A percentile compares a stretch with the other conserved stretches of the same genome.
Evolutionary conservation across 1,140 invertebrate species (phyloP).

Genomic region (Formica selysi): DNA sequence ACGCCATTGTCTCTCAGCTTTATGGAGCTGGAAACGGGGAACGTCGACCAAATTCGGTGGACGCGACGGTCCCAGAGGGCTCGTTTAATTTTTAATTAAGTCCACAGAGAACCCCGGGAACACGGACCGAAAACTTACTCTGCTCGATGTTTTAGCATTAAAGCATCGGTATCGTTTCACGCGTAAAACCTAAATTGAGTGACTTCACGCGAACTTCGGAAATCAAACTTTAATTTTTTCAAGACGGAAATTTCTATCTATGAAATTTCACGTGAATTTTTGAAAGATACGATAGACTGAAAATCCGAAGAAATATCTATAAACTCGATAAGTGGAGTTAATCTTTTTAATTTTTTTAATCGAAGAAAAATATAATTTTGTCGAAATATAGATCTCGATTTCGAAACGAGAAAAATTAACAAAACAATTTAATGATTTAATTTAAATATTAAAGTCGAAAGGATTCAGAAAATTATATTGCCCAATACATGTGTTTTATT

Average conservation of each 20-base stretch:
- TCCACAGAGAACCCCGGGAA: constrained; percentile 41
- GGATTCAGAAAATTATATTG: background rate
- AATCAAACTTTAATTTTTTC: constrained; percentile 26
- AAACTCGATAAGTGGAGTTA: background rate
- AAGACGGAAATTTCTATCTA: background rate
- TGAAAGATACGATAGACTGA: background rate
- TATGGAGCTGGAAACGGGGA: constrained; percentile 57
- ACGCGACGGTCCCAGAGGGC: constrained; percentile 65
- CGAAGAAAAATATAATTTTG: constrained; percentile 12
- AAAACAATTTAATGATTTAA: background rate
- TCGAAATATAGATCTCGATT: background rate
- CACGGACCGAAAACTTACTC: constrained; percentile 59
- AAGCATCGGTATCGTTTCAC: constrained; percentile 53
- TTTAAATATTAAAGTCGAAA: background rate
- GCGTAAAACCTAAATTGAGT: constrained; percentile 40
- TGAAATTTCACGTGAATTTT: constrained; percentile 5
- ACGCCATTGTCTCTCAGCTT: constrained; percentile 63
- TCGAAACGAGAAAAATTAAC: background rate
- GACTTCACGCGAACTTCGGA: constrained; percentile 18
- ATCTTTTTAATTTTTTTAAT: background rate
- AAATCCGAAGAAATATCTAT: background rate
- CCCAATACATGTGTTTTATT: background rate
- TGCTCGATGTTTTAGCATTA: constrained; percentile 58
- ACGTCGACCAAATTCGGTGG: constrained; percentile 69
- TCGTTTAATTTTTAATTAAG: constrained; percentile 77